Evolutionary conservation across 2,113 vertebrate species (phyloP), one percentile per base, ranked within the genome.

Genomic region (Sphyrna mokarran): DNA sequence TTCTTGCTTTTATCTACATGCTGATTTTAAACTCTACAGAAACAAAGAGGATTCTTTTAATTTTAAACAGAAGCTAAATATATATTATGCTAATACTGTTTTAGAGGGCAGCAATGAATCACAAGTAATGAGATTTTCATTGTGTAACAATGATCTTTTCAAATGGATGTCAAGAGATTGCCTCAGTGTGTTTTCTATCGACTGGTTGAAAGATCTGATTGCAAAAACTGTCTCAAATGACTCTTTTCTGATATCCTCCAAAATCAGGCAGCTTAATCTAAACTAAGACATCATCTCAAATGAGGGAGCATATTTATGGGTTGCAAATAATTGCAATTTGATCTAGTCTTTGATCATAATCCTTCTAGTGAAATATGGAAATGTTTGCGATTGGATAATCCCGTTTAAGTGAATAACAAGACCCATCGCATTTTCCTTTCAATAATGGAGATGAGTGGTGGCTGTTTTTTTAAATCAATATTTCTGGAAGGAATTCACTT

Each of bases 141-240:
- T 23, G 33, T 95, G 94, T 95, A 95, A 76, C 43, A 72, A 95
- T 72, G 40, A 95, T 95, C 94, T 95, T 29, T 43, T 95, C 40
- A 76, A 94, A 94, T 94, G 93, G 70, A 72, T 94, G 23, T 20
- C 40, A 94, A 72, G 69, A 33, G 94, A 95, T 95, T 72, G 94
- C 68, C 94, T 95, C 69, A 6, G 22, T 72, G 13, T 95, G 68
- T 54, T 72, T 72, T 70, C 13, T n/a, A 94, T 95, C 26, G 94
- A 72, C 69, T 48, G 43, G 93, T 70, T 11, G 4, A 37, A 70
- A 9, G 66, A 94, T 94, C 93, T 94, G 93, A 94, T 48, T 70
- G 61, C 66, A 43, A 70, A 94, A 95, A 72, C n/a, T 69, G 63
- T 33, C 40, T 95, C 43, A 33, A 43, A 72, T 70, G 43, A 40